Base-by-base conservation (phyloP, 2,888 invertebrate genomes). In the Aspidapion aeneum region DNA sequence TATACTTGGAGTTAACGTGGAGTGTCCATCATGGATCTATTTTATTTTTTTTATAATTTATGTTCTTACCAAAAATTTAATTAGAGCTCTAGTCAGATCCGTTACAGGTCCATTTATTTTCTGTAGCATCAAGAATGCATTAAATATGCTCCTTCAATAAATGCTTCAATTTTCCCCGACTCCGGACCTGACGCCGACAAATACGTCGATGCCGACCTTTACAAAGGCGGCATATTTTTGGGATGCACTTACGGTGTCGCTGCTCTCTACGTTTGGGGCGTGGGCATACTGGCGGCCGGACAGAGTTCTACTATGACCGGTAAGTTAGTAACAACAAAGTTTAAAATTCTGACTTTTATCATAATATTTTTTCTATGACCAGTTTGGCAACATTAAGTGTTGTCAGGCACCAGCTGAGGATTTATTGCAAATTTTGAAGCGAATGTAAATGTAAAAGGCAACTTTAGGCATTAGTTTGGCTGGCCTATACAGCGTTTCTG, bases 251-350 rank as follows among this genome's bases (percentile, higher is more conserved):
- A 90, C 77, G 93, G 93, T 0, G 79, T 84, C 1, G 84, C 85
- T 0, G 91, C 92, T 12, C 87, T 93, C 89, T 91, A 91, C 72
- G 90, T 93, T 72, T 93, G 93, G 93, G 93, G 90, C 0, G 82
- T 92, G 18, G 93, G 93, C 48, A 90, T 91, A 71, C 78, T 90
- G 62, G 93, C 92, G 20, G 91, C 92, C 22, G 93, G 93, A 21
- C 92, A 93, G 78, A 91, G 90, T 70, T 91, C 91, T 35, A 93
- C 93, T 2, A 91, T 91, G 91, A 90, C 93, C 1, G 90, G 90
- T 65, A 59, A 63, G 16, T 55, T 12, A 19, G 18, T 57, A 20
- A 57, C 57, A 9, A 21, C 12, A 19, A 7, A 21, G 17, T 7
- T 54, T 54, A 54, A 48, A 12, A 21, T 3, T n/a, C n/a, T n/a